Evolutionary conservation across 2,797 vertebrate genomes (phyloP).

Genomic region (Lepilemur ruficaudatus): DNA sequence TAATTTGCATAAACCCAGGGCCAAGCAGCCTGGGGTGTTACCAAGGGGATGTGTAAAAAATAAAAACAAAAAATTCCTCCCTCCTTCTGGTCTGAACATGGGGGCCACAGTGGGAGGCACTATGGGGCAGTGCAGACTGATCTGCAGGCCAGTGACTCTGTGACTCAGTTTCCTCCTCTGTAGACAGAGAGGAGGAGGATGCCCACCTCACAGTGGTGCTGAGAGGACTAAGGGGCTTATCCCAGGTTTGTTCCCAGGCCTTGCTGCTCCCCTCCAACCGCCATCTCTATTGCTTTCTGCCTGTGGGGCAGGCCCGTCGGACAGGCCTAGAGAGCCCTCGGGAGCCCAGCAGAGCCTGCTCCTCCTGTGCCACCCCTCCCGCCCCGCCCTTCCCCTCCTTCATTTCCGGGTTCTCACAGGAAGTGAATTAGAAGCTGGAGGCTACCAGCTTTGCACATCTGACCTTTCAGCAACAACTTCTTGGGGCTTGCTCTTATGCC

Average conservation of each 20-base stretch:
- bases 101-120: neutral
- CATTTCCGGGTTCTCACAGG: neutral
- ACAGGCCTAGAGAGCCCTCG: neutral
- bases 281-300: neutral
- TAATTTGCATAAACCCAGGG: constrained; percentile 65
- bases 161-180: neutral
- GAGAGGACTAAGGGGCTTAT: neutral
- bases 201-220: neutral
- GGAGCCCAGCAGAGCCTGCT: neutral
- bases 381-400: neutral
- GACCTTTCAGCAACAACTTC: neutral
- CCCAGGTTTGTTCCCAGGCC: neutral
- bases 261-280: neutral
- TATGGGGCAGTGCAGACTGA: neutral
- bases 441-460: neutral
- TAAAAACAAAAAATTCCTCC: constrained; percentile 31
- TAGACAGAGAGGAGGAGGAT: neutral
- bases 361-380: neutral
- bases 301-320: neutral
- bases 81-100: constrained; percentile 11
- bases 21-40: neutral
- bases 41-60: constrained; percentile 8
- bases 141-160: neutral
- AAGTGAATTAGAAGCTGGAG: neutral
- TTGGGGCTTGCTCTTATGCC: neutral